Evolutionary conservation across 1,140 invertebrate genomes (phyloP).

Genomic region (Pogonomyrmex barbatus): DNA sequence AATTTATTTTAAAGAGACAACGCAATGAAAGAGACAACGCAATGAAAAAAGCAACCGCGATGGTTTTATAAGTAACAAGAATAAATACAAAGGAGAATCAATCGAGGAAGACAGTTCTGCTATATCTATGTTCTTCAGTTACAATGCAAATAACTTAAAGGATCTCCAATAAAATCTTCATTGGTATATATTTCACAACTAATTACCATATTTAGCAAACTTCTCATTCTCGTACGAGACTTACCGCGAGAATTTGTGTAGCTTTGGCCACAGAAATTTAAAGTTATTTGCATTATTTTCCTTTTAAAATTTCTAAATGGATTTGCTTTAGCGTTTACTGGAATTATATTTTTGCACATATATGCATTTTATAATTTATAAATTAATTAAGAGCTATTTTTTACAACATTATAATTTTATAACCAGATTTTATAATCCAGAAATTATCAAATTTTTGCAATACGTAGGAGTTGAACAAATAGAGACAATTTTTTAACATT

Average conservation of each 20-base stretch:
- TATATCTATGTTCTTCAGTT: conserved; percentile 36
- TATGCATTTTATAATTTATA: neutral
- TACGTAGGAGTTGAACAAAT: neutral
- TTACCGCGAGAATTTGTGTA: conserved; percentile 8
- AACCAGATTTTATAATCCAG: no score
- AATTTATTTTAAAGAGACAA: neutral
- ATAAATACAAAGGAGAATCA: neutral
- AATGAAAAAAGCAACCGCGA: neutral
- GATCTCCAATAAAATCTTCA: conserved; percentile 40
- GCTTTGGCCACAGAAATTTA: conserved; percentile 13
- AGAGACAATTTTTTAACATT: no score
- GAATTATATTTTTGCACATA: neutral
- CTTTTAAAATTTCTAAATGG: conserved; percentile 9
- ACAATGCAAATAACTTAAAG: conserved; percentile 52
- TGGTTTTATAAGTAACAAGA: conserved; percentile 29
- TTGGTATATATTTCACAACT: conserved; percentile 22
- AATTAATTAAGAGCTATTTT: neutral
- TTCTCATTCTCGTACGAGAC: conserved; percentile 9
- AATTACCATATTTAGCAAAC: conserved; percentile 56
- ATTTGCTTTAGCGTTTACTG: neutral
- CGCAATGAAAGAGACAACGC: neutral
- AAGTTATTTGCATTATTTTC: conserved; percentile 37
- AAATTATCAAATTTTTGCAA: neutral
- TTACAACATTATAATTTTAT: neutral
- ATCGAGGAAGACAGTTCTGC: conserved; percentile 29